Conservation (phyloP, 2,113 vertebrate genomes). For the Aptenodytes patagonicus region DNA sequence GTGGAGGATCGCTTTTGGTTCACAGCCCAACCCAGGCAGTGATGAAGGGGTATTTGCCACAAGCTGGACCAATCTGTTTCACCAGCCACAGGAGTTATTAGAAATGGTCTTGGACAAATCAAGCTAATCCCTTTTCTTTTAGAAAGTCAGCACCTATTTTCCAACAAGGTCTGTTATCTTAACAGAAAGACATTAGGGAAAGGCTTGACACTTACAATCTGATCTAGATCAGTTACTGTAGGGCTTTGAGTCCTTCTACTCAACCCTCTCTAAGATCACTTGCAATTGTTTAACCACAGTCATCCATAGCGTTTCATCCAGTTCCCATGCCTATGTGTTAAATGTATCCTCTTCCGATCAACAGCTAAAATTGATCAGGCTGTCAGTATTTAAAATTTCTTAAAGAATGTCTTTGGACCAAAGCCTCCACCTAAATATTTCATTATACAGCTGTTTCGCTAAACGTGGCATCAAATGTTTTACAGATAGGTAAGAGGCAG, state of each 20-base stretch:
- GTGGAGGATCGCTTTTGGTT: background rate
- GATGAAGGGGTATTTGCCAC: background rate
- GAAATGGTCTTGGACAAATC: background rate
- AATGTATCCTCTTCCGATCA: background rate
- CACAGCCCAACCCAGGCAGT: background rate
- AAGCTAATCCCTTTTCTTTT: background rate
- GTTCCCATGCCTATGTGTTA: background rate
- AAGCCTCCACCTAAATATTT: background rate
- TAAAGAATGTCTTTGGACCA: background rate
- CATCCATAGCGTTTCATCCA: background rate
- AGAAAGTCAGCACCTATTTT: background rate
- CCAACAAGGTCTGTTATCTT: background rate
- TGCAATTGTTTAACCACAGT: background rate
- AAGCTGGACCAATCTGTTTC: background rate
- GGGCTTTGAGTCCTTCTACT: background rate
- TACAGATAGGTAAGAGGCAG: background rate
- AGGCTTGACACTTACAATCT: background rate
- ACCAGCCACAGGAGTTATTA: background rate
- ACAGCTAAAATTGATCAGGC: background rate
- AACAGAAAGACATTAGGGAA: background rate
- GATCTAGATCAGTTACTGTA: background rate
- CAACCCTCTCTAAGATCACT: rapidly evolving
- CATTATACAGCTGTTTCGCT: background rate
- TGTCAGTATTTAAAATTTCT: background rate
- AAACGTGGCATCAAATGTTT: background rate